Evolutionary conservation across 2,888 invertebrate species (phyloP).

Genomic region (Ormyrus thymus): DNA sequence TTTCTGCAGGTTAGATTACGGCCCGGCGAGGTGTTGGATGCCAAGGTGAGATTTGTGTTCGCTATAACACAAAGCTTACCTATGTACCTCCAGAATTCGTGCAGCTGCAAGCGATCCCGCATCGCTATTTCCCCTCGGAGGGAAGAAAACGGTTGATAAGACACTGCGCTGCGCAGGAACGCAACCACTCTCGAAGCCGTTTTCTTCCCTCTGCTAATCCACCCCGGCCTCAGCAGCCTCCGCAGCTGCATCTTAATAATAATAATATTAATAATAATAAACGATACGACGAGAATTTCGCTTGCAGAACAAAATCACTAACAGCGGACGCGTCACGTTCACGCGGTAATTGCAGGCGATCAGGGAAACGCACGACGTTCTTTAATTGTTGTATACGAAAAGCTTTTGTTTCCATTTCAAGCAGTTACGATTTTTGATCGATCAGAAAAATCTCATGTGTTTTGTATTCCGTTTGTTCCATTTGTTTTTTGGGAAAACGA

Average conservation of each 20-base stretch:
- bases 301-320: constrained; percentile 53
- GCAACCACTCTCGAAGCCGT: constrained; percentile 4
- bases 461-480: constrained; percentile 40
- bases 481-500: constrained; percentile 78
- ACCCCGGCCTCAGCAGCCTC: constrained; percentile 23
- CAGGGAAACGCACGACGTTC: neutral
- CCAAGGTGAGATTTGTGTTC: constrained; percentile 85
- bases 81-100: constrained; percentile 60
- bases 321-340: constrained; percentile 36
- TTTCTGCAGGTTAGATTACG: constrained; percentile 84
- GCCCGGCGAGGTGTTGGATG: constrained; percentile 86
- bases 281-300: constrained; percentile 37
- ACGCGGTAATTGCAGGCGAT: constrained; percentile 10
- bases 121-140: constrained; percentile 41
- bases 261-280: constrained; percentile 38
- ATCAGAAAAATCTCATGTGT: constrained; percentile 29
- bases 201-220: neutral
- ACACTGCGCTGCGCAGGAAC: neutral
- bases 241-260: constrained; percentile 39
- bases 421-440: constrained; percentile 17
- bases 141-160: constrained; percentile 4
- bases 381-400: neutral
- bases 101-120: constrained; percentile 49
- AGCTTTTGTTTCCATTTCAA: neutral
- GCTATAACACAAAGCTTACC: constrained; percentile 77